Conservation (phyloP, 2,797 vertebrate species). For the Cyclopterus lumpus region DNA sequence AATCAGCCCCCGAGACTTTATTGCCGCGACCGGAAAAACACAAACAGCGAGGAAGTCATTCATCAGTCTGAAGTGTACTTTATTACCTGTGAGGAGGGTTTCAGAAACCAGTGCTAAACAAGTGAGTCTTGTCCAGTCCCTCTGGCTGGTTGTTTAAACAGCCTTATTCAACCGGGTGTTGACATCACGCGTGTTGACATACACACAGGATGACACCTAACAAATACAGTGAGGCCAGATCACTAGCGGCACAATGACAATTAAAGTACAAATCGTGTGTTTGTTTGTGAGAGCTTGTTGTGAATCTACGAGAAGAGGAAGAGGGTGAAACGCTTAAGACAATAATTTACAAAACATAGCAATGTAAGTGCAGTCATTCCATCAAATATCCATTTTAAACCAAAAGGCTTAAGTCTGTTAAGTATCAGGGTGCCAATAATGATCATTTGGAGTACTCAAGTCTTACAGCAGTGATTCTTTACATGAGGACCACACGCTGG, state of each 20-base stretch:
- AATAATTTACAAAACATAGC: constrained; percentile 65
- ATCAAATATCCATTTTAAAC: constrained; percentile 47
- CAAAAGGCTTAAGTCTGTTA: constrained; percentile 14
- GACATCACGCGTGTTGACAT: constrained; percentile 52
- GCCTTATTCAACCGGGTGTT: constrained; percentile 36
- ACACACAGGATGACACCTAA: constrained; percentile 52
- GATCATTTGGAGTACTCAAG: constrained; percentile 27
- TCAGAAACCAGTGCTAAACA: constrained; percentile 51
- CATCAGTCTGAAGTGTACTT: constrained; percentile 60
- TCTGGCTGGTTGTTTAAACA: constrained; percentile 31
- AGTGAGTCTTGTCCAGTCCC: constrained; percentile 20
- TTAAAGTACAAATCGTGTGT: constrained; percentile 52
- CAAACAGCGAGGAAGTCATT: constrained; percentile 33
- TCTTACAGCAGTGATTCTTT: constrained; percentile 39
- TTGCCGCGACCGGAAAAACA: constrained; percentile 33
- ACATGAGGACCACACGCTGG: constrained; percentile 33
- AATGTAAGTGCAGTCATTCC: constrained; percentile 36
- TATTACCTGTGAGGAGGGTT: constrained; percentile 60
- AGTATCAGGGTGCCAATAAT: constrained; percentile 20
- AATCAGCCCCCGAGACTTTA: constrained; percentile 5
- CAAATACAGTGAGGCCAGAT: constrained; percentile 73
- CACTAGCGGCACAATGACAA: constrained; percentile 71
- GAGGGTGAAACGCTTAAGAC: constrained; percentile 57
- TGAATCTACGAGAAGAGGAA: constrained; percentile 62
- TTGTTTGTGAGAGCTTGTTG: constrained; percentile 24